These are phyloP conservation scores for Muraenolepis orangiensis DNA, from an alignment of 2,797 vertebrate genomes.

Conservation along the genomic window DNA sequence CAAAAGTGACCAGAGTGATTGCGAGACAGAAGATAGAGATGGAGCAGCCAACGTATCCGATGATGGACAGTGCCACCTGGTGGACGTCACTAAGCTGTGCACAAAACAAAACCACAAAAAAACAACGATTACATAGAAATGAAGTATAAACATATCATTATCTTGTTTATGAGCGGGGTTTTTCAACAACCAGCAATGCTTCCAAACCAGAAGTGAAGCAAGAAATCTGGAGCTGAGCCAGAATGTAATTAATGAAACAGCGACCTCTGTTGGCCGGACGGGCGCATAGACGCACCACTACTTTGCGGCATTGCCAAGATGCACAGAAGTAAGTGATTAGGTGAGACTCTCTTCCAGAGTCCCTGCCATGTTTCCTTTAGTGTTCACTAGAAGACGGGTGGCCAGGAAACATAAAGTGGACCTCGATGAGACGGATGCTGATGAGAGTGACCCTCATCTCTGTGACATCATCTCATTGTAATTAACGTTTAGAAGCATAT, in stretches of 20 bases:
- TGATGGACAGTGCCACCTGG: constrained; percentile 92
- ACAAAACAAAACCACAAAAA: constrained; percentile 35
- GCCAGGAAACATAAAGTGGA: constrained; percentile 14
- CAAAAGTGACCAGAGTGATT: constrained; percentile 92
- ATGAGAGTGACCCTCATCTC: constrained; percentile 16
- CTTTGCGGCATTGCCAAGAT: constrained; percentile 4
- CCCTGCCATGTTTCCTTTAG: constrained; percentile 11
- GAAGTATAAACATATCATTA: not conserved
- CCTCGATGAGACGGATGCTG: constrained; percentile 8
- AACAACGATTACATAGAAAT: constrained; percentile 9
- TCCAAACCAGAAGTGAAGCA: not conserved
- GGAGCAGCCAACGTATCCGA: constrained; percentile 92
- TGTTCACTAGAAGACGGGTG: constrained; percentile 4
- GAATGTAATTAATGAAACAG: not conserved
- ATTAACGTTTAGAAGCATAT: not conserved
- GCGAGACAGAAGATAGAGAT: constrained; percentile 90
- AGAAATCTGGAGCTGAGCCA: not conserved
- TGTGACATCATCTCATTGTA: not conserved
- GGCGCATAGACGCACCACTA: not conserved
- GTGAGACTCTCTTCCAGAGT: constrained; percentile 1
- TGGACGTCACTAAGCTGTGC: constrained; percentile 81
- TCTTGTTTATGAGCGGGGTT: not conserved
- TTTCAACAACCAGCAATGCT: not conserved
- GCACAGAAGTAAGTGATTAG: constrained; percentile 6
- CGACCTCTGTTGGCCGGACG: not conserved